phyloP scores from a whole-genome alignment of 2,888 invertebrate species.

The Philhelius pedissequus region DNA sequence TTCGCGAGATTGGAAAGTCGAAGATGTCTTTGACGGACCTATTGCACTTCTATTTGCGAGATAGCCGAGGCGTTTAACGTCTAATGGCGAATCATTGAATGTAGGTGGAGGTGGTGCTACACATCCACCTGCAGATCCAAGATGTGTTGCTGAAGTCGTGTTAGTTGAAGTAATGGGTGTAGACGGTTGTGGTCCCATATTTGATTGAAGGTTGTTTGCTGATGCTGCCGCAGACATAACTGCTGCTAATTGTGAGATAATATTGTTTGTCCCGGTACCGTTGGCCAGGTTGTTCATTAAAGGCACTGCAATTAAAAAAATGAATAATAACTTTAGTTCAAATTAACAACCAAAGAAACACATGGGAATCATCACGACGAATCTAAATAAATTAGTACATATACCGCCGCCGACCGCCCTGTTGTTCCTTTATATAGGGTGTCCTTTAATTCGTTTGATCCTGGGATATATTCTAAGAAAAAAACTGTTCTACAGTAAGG shows the following conservation, averaged over 20 bases:
- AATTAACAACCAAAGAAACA: too few relatives aligned
- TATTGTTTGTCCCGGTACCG: constrained; percentile 71
- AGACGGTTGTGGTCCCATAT: constrained; percentile 53
- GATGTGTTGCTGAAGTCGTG: not conserved
- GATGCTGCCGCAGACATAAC: constrained; percentile 69
- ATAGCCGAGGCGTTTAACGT: constrained; percentile 79
- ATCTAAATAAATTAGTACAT: too few relatives aligned
- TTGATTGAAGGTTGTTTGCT: constrained; percentile 49
- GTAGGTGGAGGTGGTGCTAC: constrained; percentile 56
- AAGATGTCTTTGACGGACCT: constrained; percentile 29
- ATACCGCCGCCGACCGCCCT: too few relatives aligned
- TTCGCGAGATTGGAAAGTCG: constrained; percentile 4
- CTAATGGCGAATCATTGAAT: constrained; percentile 82
- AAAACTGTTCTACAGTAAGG: too few relatives aligned
- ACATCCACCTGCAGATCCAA: not conserved
- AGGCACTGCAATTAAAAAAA: constrained; percentile 61
- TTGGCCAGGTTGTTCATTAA: constrained; percentile 68
- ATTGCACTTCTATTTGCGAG: not conserved
- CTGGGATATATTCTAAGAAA: too few relatives aligned
- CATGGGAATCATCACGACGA: too few relatives aligned
- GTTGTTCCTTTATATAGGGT: too few relatives aligned
- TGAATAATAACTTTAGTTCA: not conserved
- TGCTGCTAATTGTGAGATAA: constrained; percentile 76
- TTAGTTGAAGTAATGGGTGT: constrained; percentile 20
- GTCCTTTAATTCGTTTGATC: too few relatives aligned